Evolutionary conservation across 2,113 vertebrate species (phyloP).

Genomic region (Gopherus evgoodei): DNA sequence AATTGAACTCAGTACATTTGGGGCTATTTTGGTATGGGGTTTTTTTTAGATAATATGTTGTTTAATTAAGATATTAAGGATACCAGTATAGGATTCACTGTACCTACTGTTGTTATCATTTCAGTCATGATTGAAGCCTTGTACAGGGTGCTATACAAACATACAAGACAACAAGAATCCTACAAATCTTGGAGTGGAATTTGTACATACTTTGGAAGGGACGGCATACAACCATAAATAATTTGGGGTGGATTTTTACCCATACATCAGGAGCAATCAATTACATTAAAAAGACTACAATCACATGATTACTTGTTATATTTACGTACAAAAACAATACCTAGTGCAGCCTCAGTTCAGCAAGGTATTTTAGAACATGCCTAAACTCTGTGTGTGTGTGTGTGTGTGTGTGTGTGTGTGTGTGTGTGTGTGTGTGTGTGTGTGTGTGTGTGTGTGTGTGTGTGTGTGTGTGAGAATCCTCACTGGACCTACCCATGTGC

Average conservation of each 20-base stretch:
- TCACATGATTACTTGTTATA: not conserved
- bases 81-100: not conserved
- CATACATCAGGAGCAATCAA: not conserved
- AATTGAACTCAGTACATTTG: not conserved
- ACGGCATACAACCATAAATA: not conserved
- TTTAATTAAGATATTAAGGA: not conserved
- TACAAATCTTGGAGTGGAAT: not conserved
- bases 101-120: not conserved
- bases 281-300: not conserved
- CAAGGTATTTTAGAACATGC: constrained; percentile 19
- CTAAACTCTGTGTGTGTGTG: not conserved
- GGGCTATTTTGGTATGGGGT: not conserved
- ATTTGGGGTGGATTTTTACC: not conserved
- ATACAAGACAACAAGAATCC: not conserved
- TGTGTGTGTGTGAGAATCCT: accelerated
- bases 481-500: not conserved
- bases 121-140: not conserved
- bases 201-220: not conserved
- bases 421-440: too few relatives aligned
- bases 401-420: too few relatives aligned
- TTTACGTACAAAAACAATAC: not conserved
- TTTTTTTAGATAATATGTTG: not conserved
- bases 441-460: too few relatives aligned
- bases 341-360: not conserved
- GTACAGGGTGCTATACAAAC: not conserved